These are phyloP conservation scores for Trinorchestia longiramus DNA, from an alignment of 1,140 invertebrate genomes.

Conservation along the genomic window DNA sequence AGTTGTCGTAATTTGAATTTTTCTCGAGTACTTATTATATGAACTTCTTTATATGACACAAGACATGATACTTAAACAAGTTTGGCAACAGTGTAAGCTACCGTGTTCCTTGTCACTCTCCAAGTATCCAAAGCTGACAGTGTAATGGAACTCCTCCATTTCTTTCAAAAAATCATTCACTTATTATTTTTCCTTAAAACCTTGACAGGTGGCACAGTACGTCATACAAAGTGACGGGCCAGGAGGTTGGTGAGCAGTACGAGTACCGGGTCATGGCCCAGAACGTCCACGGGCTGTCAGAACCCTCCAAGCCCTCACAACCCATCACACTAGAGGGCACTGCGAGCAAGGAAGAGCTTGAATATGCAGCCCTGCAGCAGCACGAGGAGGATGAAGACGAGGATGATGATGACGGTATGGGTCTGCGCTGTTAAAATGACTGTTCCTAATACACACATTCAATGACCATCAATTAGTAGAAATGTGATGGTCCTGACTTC, in stretches of 20 bases:
- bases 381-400: constrained; percentile 59
- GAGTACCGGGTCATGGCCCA: constrained; percentile 82
- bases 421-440: background rate
- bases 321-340: constrained; percentile 68
- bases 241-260: constrained; percentile 75
- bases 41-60: too few relatives aligned
- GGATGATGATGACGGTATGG: constrained; percentile 58
- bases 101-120: too few relatives aligned
- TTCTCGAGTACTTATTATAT: too few relatives aligned
- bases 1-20: too few relatives aligned
- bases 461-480: background rate
- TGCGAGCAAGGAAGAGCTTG: constrained; percentile 69
- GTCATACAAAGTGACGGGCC: constrained; percentile 67
- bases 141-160: too few relatives aligned
- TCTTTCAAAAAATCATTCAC: too few relatives aligned
- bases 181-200: background rate
- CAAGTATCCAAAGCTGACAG: too few relatives aligned
- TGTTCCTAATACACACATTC: background rate
- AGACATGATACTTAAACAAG: too few relatives aligned
- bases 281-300: constrained; percentile 83
- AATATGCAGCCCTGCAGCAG: constrained; percentile 68
- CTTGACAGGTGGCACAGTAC: constrained; percentile 67
- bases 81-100: too few relatives aligned
- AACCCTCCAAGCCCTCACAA: constrained; percentile 76
- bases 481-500: background rate